Evolutionary conservation across 2,113 vertebrate species (phyloP), one percentile per base, ranked within the genome.

Genomic region (Cynopterus brachyotis): DNA sequence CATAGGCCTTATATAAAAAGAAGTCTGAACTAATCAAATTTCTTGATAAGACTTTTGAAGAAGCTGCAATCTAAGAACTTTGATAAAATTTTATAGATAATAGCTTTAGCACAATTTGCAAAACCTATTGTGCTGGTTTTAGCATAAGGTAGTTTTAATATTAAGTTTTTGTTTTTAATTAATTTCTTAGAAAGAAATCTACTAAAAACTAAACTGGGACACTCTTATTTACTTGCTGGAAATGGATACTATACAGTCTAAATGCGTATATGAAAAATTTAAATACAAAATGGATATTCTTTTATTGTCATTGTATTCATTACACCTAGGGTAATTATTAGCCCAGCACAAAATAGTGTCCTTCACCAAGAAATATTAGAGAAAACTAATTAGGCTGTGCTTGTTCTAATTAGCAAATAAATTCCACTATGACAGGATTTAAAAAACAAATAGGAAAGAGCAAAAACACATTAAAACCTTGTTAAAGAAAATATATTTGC

Each of bases 341-440:
- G 26, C 30, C 24, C 59, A 96, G 50, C 16, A 70, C 35, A 94
- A 91, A 95, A 84, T 76, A 94, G 6, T 96, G 37, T 55, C 47
- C 59, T 75, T 93, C 59, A 82, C 53, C 86, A 91, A 69, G n/a
- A 95, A 96, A 80, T 75, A 45, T 20, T 82, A 87, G 9, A 95
- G 57, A 40, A 97, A 95, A 35, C 5, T 94, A 96, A 96, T 93
- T 94, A 92, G 13, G 50, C 40, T 64, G 7, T 30, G 17, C 9
- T 35, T 20, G 35, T 85, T 96, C 70, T 97, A 97, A 94, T 94
- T 72, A 97, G 20, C 24, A 89, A 82, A 96, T 78, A 92, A 86
- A 96, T 76, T 96, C 11, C 72, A n/a, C 28, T 88, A 32, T 59
- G 55, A 84, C 26, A 66, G 28, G 17, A 89, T 78, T 96, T 84